Conservation (phyloP, 2,113 vertebrate genomes). For the Narcine bancroftii region DNA sequence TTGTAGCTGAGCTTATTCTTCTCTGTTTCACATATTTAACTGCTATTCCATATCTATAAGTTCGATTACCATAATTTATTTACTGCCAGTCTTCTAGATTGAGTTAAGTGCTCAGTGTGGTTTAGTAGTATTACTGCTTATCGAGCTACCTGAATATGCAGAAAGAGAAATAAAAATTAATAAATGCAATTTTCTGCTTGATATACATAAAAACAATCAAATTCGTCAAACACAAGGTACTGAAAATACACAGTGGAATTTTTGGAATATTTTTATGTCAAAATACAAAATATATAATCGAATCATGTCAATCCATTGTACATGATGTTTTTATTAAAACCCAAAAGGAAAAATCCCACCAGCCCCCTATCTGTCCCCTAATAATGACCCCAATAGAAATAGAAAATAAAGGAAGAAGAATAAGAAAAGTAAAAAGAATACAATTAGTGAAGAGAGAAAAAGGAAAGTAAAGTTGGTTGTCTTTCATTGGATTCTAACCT, state of each 20-base stretch:
- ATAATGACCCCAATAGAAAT: too few species aligned
- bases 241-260: neutral
- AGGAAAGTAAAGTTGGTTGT: too few species aligned
- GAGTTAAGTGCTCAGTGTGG: neutral
- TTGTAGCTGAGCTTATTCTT: neutral
- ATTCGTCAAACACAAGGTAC: neutral
- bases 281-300: too few species aligned
- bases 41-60: constrained; percentile 10
- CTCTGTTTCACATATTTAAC: neutral
- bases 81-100: neutral
- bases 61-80: neutral
- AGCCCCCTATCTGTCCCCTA: too few species aligned
- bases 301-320: too few species aligned
- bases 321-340: too few species aligned
- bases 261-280: neutral
- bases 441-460: too few species aligned
- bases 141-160: neutral
- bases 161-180: neutral
- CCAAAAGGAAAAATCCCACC: too few species aligned
- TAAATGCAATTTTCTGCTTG: constrained; percentile 5
- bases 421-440: too few species aligned
- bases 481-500: too few species aligned
- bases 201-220: neutral
- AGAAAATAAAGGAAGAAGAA: too few species aligned
- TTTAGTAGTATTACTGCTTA: neutral